phyloP scores from a whole-genome alignment of 2,797 vertebrate species.

The Acanthurus tractus region DNA sequence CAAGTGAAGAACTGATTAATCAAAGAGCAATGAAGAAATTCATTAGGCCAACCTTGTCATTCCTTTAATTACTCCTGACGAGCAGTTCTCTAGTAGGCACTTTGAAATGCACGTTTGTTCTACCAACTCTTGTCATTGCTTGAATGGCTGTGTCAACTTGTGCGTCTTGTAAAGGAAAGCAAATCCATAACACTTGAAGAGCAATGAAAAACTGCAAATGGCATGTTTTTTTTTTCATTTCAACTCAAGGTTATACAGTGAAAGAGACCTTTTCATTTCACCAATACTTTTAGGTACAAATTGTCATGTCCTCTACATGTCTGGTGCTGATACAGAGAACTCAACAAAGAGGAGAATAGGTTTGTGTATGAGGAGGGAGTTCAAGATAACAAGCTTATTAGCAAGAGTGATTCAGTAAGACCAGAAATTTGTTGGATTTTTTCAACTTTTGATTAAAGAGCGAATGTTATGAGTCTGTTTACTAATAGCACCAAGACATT shows the following conservation, averaged over 20 bases:
- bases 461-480: constrained; percentile 5
- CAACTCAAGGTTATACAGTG: constrained; percentile 3
- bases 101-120: constrained; percentile 18
- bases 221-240: constrained; percentile 1
- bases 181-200: background rate
- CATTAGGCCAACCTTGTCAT: background rate
- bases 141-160: constrained; percentile 3
- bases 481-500: constrained; percentile 5
- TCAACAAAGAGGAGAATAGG: background rate
- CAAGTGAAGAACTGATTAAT: background rate
- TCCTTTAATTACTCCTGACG: constrained; percentile 4
- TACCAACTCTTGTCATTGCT: constrained; percentile 6
- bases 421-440: background rate
- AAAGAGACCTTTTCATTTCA: background rate
- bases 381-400: constrained; percentile 7
- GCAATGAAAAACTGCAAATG: constrained; percentile 3
- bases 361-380: constrained; percentile 15
- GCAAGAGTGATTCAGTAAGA: background rate
- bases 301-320: background rate
- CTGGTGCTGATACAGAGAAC: background rate
- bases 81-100: background rate
- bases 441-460: background rate
- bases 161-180: background rate
- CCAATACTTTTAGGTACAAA: background rate
- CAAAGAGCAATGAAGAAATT: background rate